A percentile compares a stretch with the other conserved stretches of the same genome.
Conservation (phyloP, 2,888 invertebrate species). For the Frankliniella fusca region DNA sequence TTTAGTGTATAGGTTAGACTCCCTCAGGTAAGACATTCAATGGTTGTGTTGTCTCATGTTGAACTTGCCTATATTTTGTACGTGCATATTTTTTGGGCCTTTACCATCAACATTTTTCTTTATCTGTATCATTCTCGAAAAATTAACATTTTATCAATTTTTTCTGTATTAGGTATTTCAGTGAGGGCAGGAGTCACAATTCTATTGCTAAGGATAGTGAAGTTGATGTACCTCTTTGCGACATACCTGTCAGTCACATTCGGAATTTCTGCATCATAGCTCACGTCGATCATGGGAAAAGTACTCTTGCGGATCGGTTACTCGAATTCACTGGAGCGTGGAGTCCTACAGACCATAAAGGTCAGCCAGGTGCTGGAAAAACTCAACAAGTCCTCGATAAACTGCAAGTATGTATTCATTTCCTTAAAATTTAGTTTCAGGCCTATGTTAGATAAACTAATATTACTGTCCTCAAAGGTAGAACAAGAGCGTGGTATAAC, state of each 20-base stretch:
- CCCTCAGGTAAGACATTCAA: no score
- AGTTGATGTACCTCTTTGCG: background rate
- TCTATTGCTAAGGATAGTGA: background rate
- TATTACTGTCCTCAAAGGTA: slow-evolving; percentile 53
- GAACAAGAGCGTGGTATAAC: slow-evolving; percentile 96
- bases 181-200: background rate
- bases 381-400: slow-evolving; percentile 70
- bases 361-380: slow-evolving; percentile 54
- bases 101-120: background rate
- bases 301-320: slow-evolving; percentile 92
- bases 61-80: no score
- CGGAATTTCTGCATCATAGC: slow-evolving; percentile 93
- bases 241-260: slow-evolving; percentile 38
- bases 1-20: no score
- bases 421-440: background rate
- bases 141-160: background rate
- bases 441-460: background rate
- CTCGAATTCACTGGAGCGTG: slow-evolving; percentile 85
- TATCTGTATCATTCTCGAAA: background rate
- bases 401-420: slow-evolving; percentile 16
- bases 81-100: no score
- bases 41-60: no score
- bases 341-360: slow-evolving; percentile 43
- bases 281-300: slow-evolving; percentile 99
- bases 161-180: background rate